A percentile compares a stretch with the other conserved stretches of the same genome.
phyloP scores from a whole-genome alignment of 2,888 invertebrate species.

The Odontomyia ornata region DNA sequence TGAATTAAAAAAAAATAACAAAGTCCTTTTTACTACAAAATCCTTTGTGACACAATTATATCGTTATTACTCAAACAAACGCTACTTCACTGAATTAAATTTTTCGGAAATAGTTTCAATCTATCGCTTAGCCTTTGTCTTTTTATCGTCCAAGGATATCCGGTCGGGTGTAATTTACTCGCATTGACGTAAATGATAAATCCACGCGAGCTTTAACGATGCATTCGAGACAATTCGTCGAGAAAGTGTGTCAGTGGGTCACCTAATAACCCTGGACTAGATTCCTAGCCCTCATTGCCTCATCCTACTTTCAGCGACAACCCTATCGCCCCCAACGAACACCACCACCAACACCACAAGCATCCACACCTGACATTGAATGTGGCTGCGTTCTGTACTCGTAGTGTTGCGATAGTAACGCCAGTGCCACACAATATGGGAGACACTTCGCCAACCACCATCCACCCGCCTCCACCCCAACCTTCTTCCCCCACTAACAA shows the following conservation, averaged over 20 bases:
- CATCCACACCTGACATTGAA: constrained; percentile 24
- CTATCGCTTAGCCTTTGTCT: constrained; percentile 13
- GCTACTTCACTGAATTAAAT: background rate
- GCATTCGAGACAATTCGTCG: constrained; percentile 38
- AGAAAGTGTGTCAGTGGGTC: constrained; percentile 49
- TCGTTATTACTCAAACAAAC: too few species aligned
- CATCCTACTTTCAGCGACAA: constrained; percentile 18
- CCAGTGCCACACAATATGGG: constrained; percentile 2
- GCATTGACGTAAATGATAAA: constrained; percentile 41
- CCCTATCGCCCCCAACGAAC: constrained; percentile 17
- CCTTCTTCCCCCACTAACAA: background rate
- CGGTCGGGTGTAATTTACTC: constrained; percentile 19
- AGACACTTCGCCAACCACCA: too few species aligned
- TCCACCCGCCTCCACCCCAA: constrained; percentile 12
- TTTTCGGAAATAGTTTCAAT: background rate
- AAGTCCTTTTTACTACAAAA: too few species aligned
- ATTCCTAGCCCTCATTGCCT: constrained; percentile 41
- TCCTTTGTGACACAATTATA: too few species aligned
- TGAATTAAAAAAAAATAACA: too few species aligned
- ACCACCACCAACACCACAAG: too few species aligned
- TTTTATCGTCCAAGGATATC: constrained; percentile 34
- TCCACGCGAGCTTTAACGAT: constrained; percentile 26
- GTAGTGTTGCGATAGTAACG: constrained; percentile 30
- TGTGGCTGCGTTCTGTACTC: background rate
- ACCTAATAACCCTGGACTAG: constrained; percentile 49